These are phyloP conservation scores for Yponomeuta plumbellus DNA, from an alignment of 2,888 invertebrate genomes.

Conservation along the genomic window DNA sequence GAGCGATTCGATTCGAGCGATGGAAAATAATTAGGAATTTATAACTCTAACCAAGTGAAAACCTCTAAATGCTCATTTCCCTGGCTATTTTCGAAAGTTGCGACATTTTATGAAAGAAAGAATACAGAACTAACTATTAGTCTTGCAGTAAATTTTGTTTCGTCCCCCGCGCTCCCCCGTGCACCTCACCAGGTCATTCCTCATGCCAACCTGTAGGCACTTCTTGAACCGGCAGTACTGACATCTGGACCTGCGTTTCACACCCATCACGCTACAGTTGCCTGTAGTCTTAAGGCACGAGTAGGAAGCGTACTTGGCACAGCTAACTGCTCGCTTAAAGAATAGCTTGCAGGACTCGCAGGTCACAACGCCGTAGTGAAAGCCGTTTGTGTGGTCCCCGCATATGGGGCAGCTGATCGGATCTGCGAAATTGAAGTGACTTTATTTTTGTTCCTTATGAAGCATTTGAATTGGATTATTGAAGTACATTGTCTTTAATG, in stretches of 20 bases:
- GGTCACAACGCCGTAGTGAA: slow-evolving; percentile 44
- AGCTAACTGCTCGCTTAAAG: slow-evolving; percentile 45
- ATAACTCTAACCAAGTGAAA: too few species aligned
- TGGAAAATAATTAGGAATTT: too few species aligned
- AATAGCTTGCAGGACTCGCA: slow-evolving; percentile 53
- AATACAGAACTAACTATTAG: too few species aligned
- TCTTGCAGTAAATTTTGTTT: not conserved
- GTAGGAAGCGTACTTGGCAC: slow-evolving; percentile 29
- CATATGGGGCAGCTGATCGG: slow-evolving; percentile 44
- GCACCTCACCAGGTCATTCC: slow-evolving; percentile 30
- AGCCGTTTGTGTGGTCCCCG: slow-evolving; percentile 37
- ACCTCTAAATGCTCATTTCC: too few species aligned
- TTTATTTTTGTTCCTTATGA: not conserved
- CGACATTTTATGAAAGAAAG: too few species aligned
- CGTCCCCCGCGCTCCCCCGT: not conserved
- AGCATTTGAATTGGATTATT: too few species aligned
- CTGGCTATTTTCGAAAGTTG: too few species aligned
- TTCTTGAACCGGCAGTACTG: slow-evolving; percentile 39
- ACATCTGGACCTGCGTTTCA: slow-evolving; percentile 39
- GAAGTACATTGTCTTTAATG: too few species aligned
- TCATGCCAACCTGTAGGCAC: slow-evolving; percentile 42
- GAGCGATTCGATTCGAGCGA: too few species aligned
- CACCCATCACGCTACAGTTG: slow-evolving; percentile 32
- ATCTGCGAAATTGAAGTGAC: not conserved
- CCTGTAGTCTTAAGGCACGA: not conserved